These are phyloP conservation scores for Melitaea athalia DNA, from an alignment of 2,888 invertebrate genomes.

Conservation along the genomic window DNA sequence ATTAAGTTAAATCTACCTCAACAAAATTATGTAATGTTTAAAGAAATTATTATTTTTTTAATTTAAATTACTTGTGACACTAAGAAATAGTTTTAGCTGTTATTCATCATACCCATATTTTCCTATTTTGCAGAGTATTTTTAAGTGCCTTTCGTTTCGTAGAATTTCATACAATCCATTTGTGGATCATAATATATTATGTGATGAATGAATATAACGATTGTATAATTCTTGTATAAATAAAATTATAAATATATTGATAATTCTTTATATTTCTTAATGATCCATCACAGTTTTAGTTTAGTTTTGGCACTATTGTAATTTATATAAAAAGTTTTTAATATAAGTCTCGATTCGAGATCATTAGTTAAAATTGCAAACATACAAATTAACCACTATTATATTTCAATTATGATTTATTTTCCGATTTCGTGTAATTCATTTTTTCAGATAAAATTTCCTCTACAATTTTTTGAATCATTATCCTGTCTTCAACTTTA, in stretches of 20 bases:
- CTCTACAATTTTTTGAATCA: slow-evolving; percentile 76
- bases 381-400: not conserved
- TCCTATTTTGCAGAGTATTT: too few species aligned
- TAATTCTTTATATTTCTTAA: not conserved
- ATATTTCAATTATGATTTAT: slow-evolving; percentile 22
- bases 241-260: not conserved
- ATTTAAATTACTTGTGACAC: too few species aligned
- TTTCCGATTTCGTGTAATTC: slow-evolving; percentile 60
- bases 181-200: not conserved
- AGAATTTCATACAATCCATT: too few species aligned
- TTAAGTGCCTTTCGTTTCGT: too few species aligned
- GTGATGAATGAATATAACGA: not conserved
- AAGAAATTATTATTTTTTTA: too few species aligned
- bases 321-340: slow-evolving; percentile 9
- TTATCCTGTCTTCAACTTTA: slow-evolving; percentile 68
- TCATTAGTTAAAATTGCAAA: slow-evolving; percentile 21
- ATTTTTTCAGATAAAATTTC: slow-evolving; percentile 72
- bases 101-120: too few species aligned
- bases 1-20: too few species aligned
- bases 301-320: slow-evolving; percentile 12
- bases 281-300: not conserved
- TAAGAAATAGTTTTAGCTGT: too few species aligned
- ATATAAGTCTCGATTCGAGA: slow-evolving; percentile 25
- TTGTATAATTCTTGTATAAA: not conserved
- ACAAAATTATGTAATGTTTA: too few species aligned